phyloP scores from a whole-genome alignment of 2,113 vertebrate species.

The Gopherus evgoodei region DNA sequence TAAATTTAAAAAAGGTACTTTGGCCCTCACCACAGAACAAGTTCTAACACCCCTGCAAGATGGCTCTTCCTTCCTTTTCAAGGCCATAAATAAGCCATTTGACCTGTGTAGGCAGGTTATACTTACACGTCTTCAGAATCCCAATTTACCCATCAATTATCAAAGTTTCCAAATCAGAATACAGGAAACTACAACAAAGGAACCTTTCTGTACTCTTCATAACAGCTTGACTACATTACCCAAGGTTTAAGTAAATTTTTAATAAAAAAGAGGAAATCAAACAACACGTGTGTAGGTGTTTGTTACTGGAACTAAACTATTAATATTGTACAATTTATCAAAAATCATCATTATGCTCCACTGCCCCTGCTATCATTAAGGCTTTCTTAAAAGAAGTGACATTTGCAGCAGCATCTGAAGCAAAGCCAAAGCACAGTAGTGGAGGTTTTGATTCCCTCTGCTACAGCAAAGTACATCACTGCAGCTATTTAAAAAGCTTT shows the following conservation, averaged over 20 bases:
- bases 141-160: neutral
- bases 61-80: neutral
- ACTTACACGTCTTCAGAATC: constrained; percentile 6
- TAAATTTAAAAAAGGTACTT: neutral
- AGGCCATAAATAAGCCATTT: constrained; percentile 8
- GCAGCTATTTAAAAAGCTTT: neutral
- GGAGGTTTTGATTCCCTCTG: constrained; percentile 19
- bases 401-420: neutral
- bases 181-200: neutral
- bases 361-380: neutral
- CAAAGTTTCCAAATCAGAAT: neutral
- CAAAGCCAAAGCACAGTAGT: constrained; percentile 24
- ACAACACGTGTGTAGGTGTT: neutral
- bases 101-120: neutral
- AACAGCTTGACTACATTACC: neutral
- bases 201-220: neutral
- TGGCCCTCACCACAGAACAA: neutral
- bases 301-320: neutral
- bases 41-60: neutral
- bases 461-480: neutral
- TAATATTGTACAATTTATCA: neutral
- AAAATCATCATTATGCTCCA: neutral
- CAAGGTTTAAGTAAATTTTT: neutral
- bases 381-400: neutral
- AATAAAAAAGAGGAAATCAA: neutral